Conservation (phyloP, 2,113 vertebrate species). For the Rhabdornis inornatus region DNA sequence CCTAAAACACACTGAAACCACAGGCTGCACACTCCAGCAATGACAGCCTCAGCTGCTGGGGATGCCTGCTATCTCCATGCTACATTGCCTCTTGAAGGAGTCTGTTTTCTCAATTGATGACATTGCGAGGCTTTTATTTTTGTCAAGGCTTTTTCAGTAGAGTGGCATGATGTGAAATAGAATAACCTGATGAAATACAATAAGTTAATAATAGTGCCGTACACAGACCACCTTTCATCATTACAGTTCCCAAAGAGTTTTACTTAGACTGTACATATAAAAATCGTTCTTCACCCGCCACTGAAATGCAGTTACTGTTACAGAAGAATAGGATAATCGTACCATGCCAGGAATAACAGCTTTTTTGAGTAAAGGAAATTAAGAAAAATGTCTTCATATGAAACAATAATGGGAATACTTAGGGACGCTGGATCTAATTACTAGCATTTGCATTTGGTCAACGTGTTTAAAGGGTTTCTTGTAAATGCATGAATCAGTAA, state of each 20-base stretch:
- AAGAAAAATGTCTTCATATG: background rate
- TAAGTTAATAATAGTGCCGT: conserved; percentile 25
- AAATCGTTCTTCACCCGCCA: background rate
- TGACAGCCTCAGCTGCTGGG: background rate
- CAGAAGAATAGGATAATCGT: background rate
- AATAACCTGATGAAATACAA: conserved; percentile 36
- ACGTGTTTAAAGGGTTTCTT: background rate
- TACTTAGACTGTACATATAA: background rate
- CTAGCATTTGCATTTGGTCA: conserved; percentile 19
- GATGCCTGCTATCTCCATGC: background rate
- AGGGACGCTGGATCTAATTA: background rate
- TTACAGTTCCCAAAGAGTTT: conserved; percentile 2
- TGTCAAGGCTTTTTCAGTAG: background rate
- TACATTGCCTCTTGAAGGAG: background rate
- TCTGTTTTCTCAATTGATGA: conserved; percentile 41
- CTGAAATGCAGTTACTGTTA: conserved; percentile 9
- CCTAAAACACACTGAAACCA: fast-evolving
- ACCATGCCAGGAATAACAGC: conserved; percentile 34
- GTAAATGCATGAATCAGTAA: background rate
- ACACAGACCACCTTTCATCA: conserved; percentile 46
- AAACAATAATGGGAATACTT: conserved; percentile 50
- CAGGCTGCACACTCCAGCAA: background rate
- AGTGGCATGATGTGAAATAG: conserved; percentile 12
- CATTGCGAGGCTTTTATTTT: conserved; percentile 22
- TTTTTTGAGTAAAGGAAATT: conserved; percentile 18